Conservation (phyloP, 2,888 invertebrate genomes). For the Megalurothrips usitatus region DNA sequence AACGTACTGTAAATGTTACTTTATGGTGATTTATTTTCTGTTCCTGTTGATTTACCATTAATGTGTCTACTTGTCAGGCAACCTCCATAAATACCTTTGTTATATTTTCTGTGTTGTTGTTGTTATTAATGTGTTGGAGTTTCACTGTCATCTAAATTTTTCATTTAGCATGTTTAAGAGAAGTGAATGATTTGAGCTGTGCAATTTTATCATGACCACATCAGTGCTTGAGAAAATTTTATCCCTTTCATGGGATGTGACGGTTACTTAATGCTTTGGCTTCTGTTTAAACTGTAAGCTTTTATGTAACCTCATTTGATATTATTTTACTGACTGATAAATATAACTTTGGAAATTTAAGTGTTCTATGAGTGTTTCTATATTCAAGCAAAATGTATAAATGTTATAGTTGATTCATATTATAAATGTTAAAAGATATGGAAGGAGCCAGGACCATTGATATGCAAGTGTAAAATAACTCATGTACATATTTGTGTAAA, state of each 20-base stretch:
- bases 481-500: slow-evolving; percentile 12
- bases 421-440: slow-evolving; percentile 13
- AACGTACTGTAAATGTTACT: background rate
- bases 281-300: background rate
- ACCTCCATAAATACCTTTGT: slow-evolving; percentile 1
- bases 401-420: slow-evolving; percentile 18
- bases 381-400: slow-evolving; percentile 3
- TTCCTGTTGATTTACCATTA: slow-evolving; percentile 11
- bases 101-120: background rate
- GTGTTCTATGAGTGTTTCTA: background rate
- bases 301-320: background rate
- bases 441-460: slow-evolving; percentile 17
- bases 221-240: background rate
- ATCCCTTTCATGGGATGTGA: background rate
- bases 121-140: slow-evolving; percentile 9
- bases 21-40: slow-evolving; percentile 4
- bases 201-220: background rate
- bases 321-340: slow-evolving; percentile 14
- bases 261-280: background rate
- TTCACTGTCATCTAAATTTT: background rate
- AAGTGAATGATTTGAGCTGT: background rate
- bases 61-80: slow-evolving; percentile 9
- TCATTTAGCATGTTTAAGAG: background rate
- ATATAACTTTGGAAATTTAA: background rate
- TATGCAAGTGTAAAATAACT: slow-evolving; percentile 20